Conservation (phyloP, 2,797 vertebrate species). For the Acridotheres tristis region DNA sequence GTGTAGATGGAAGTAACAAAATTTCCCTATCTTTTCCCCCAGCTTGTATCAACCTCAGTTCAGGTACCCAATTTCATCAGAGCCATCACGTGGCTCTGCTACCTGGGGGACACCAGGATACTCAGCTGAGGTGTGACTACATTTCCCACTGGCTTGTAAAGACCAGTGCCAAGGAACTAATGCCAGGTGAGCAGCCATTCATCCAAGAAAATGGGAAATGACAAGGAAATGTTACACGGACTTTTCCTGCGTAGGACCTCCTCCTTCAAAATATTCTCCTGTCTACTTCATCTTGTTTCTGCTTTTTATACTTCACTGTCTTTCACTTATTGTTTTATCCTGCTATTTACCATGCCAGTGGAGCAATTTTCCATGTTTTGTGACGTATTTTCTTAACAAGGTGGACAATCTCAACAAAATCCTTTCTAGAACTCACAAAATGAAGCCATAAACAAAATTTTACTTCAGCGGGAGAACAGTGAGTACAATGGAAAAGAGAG, state of each 20-base stretch:
- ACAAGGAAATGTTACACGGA: rapidly evolving
- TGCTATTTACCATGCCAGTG: not conserved
- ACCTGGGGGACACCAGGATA: not conserved
- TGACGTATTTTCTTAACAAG: not conserved
- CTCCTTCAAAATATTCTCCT: not conserved
- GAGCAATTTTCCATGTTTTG: not conserved
- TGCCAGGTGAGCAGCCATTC: not conserved
- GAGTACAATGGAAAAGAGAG: not conserved
- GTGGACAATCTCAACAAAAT: not conserved
- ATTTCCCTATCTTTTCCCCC: rapidly evolving
- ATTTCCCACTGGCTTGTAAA: not conserved
- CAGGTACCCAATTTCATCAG: not conserved
- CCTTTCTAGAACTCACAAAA: not conserved
- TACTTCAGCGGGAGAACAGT: not conserved
- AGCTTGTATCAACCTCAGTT: not conserved
- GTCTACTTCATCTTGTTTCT: not conserved
- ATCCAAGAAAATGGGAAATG: not conserved
- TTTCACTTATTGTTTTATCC: not conserved
- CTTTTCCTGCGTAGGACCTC: not conserved
- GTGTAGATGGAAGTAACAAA: not conserved
- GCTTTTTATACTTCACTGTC: not conserved
- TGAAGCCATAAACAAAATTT: not conserved
- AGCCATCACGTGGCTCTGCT: not conserved
- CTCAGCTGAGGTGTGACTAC: not conserved
- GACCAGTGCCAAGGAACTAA: not conserved